Evolutionary conservation across 2,888 invertebrate genomes (phyloP).

Genomic region (Lapara coniferarum): DNA sequence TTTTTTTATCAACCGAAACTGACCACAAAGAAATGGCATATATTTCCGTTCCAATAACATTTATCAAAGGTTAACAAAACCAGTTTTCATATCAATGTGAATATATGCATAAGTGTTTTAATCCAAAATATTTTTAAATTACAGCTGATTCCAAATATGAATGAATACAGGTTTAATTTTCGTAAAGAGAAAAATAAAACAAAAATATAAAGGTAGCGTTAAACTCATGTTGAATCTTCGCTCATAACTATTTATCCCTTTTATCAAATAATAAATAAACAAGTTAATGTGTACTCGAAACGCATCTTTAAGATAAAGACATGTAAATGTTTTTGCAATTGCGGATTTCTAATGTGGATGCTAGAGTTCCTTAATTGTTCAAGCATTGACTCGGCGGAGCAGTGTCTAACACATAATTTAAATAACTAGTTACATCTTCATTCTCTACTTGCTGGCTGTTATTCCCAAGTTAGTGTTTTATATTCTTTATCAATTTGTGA

Average conservation of each 20-base stretch:
- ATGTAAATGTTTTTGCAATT: not conserved
- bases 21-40: slow-evolving; percentile 9
- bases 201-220: too few relatives aligned
- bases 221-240: not conserved
- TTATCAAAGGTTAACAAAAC: slow-evolving; percentile 7
- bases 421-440: slow-evolving; percentile 25
- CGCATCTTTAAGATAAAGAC: slow-evolving; percentile 3
- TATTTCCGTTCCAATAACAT: slow-evolving; percentile 9
- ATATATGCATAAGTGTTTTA: too few relatives aligned
- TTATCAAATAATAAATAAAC: slow-evolving; percentile 3
- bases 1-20: not conserved
- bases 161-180: too few relatives aligned
- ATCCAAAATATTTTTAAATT: too few relatives aligned
- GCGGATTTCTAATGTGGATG: not conserved
- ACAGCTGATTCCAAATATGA: too few relatives aligned
- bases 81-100: not conserved
- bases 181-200: too few relatives aligned
- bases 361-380: not conserved
- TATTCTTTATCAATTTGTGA: too few relatives aligned
- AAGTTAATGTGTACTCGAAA: slow-evolving; percentile 13
- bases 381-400: not conserved
- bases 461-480: not conserved
- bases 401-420: slow-evolving; percentile 6
- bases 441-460: not conserved
- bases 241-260: not conserved